phyloP scores from a whole-genome alignment of 2,888 invertebrate species.

The Cosmia trapezina region DNA sequence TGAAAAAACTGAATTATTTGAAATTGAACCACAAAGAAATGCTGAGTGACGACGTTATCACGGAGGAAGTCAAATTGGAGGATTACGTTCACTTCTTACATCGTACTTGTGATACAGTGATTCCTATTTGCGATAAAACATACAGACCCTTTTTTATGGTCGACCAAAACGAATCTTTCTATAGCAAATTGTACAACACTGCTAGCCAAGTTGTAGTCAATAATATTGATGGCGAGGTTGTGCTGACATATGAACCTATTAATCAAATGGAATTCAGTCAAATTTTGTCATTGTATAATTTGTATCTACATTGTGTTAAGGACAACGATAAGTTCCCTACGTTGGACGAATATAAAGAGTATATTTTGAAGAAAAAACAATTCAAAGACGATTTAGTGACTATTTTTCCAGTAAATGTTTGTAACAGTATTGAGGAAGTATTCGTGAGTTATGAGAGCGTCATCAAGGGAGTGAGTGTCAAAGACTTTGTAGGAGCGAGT shows the following conservation, averaged over 20 bases:
- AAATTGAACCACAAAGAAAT: constrained; percentile 35
- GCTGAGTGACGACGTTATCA: constrained; percentile 17
- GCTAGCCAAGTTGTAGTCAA: constrained; percentile 16
- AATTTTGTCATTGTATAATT: constrained; percentile 27
- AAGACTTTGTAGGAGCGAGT: constrained; percentile 9
- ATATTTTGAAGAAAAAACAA: constrained; percentile 28
- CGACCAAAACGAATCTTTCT: constrained; percentile 16
- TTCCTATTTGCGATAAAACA: constrained; percentile 31
- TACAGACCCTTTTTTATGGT: constrained; percentile 35
- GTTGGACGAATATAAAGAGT: constrained; percentile 19
- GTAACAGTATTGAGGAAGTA: background rate
- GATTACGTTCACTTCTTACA: constrained; percentile 33
- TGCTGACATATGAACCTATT: constrained; percentile 20
- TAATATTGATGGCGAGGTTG: constrained; percentile 1
- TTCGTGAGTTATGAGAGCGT: constrained; percentile 13
- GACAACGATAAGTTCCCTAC: constrained; percentile 26
- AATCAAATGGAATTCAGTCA: constrained; percentile 30
- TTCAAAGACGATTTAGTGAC: constrained; percentile 29
- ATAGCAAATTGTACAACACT: constrained; percentile 13
- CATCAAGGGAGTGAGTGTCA: background rate
- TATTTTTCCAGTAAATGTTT: constrained; percentile 22
- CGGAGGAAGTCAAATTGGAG: constrained; percentile 28
- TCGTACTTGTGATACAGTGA: background rate
- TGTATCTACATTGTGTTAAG: constrained; percentile 21
- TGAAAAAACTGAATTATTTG: constrained; percentile 69